Percentiles rank a stretch among this genome's conserved stretches.
phyloP scores from a whole-genome alignment of 1,140 invertebrate species.

The Polyergus mexicanus region DNA sequence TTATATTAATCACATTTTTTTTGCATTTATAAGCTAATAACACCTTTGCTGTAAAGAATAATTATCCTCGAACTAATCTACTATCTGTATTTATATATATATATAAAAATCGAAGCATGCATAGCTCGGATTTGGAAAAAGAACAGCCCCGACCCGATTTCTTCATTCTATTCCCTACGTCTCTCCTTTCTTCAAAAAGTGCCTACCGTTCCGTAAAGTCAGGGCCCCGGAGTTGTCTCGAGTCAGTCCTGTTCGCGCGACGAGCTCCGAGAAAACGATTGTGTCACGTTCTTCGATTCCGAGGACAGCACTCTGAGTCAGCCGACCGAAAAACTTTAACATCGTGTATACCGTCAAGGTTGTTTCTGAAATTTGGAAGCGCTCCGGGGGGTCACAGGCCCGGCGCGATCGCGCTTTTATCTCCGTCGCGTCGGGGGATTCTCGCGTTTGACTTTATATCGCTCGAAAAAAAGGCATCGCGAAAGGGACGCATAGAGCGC shows the following conservation, averaged over 20 bases:
- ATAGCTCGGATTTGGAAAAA: background rate
- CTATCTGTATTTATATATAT: background rate
- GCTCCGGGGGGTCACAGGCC: conserved; percentile 3
- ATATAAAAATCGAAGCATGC: background rate
- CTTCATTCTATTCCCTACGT: background rate
- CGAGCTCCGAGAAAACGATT: conserved; percentile 45
- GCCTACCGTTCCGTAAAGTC: background rate
- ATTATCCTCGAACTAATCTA: background rate
- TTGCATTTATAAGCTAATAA: background rate
- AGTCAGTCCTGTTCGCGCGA: conserved; percentile 8
- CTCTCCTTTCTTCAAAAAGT: background rate
- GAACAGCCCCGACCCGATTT: background rate
- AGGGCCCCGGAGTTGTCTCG: background rate
- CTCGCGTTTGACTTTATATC: conserved; percentile 34
- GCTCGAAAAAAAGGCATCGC: conserved; percentile 5
- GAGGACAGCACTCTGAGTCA: conserved; percentile 48
- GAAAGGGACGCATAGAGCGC: background rate
- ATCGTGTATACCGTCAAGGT: conserved; percentile 34
- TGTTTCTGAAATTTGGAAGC: conserved; percentile 47
- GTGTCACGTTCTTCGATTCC: conserved; percentile 43
- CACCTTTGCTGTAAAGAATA: background rate
- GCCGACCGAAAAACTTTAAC: conserved; percentile 51
- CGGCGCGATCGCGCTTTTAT: conserved; percentile 11
- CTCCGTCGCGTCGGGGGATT: background rate
- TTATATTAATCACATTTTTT: conserved; percentile 4